A percentile compares a stretch with the other conserved stretches of the same genome.
Conservation (phyloP, 1,140 invertebrate species). For the Berghia stephanieae region DNA sequence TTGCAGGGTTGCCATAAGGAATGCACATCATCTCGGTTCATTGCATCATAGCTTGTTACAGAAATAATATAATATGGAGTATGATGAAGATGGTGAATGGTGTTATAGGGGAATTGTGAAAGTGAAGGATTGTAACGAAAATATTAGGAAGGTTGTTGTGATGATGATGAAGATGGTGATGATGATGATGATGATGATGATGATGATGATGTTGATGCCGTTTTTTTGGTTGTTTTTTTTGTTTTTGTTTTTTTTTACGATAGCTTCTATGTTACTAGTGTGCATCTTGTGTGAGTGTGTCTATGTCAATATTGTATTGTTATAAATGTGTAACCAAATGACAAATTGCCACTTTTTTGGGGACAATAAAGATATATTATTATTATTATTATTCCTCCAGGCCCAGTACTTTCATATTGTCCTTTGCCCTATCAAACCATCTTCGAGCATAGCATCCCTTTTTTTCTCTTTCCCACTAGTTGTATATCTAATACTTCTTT, state of each 20-base stretch:
- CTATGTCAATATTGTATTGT: constrained; percentile 46
- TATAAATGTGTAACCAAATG: constrained; percentile 64
- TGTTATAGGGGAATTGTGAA: no score
- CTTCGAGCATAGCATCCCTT: no score
- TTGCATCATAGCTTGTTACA: background rate
- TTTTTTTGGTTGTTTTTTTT: no score
- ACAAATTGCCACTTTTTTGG: constrained; percentile 62
- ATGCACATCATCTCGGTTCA: background rate
- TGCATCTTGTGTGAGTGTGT: constrained; percentile 14
- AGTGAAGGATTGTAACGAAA: no score
- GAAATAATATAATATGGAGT: background rate
- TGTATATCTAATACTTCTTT: no score
- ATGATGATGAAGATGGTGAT: constrained; percentile 16
- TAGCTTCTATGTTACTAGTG: constrained; percentile 1
- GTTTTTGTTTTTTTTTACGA: no score
- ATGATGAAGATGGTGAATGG: background rate
- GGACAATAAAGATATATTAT: background rate
- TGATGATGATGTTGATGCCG: constrained; percentile 18
- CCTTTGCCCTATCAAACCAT: no score
- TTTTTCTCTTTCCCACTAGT: no score
- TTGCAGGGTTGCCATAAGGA: background rate
- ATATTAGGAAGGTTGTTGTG: background rate
- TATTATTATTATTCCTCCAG: no score
- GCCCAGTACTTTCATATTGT: no score
- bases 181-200: constrained; percentile 1